Evolutionary conservation across 2,113 vertebrate genomes (phyloP).

Genomic region (Motacilla tschutschensis): DNA sequence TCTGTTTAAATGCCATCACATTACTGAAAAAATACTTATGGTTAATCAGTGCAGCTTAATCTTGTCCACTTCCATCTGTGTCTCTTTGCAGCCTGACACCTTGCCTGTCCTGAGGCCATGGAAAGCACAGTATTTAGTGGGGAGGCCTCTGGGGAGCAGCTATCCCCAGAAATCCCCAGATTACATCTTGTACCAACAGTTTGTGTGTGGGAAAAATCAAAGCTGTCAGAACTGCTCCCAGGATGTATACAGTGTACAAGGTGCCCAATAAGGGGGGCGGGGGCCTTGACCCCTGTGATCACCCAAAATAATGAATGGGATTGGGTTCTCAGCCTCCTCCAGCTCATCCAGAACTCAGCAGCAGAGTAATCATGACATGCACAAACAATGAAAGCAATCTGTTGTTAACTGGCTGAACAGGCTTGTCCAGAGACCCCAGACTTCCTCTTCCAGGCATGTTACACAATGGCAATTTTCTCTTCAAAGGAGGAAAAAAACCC

Average conservation of each 20-base stretch:
- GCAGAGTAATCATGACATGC: slow-evolving; percentile 16
- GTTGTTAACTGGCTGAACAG: background rate
- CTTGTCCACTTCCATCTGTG: slow-evolving; percentile 43
- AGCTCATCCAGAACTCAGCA: slow-evolving; percentile 13
- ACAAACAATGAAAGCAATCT: slow-evolving; percentile 23
- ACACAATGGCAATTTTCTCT: background rate
- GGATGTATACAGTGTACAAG: slow-evolving; percentile 46
- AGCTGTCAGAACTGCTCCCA: slow-evolving; percentile 57
- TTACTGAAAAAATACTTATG: slow-evolving; percentile 38
- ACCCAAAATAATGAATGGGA: slow-evolving; percentile 60
- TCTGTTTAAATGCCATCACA: background rate
- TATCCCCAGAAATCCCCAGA: slow-evolving; percentile 51
- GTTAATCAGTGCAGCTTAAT: slow-evolving; percentile 35
- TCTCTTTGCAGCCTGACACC: slow-evolving; percentile 47
- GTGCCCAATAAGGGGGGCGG: slow-evolving; percentile 22
- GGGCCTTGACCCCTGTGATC: slow-evolving; percentile 49
- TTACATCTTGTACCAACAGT: slow-evolving; percentile 57
- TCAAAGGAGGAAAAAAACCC: background rate
- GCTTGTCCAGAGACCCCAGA: background rate
- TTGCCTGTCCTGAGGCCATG: slow-evolving; percentile 17
- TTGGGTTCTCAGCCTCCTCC: slow-evolving; percentile 9
- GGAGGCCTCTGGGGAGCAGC: slow-evolving; percentile 37
- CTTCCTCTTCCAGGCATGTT: background rate
- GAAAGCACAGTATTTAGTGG: background rate
- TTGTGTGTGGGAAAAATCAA: slow-evolving; percentile 69